Base-by-base conservation (phyloP, 2,113 vertebrate genomes). In the Maccullochella peelii region DNA sequence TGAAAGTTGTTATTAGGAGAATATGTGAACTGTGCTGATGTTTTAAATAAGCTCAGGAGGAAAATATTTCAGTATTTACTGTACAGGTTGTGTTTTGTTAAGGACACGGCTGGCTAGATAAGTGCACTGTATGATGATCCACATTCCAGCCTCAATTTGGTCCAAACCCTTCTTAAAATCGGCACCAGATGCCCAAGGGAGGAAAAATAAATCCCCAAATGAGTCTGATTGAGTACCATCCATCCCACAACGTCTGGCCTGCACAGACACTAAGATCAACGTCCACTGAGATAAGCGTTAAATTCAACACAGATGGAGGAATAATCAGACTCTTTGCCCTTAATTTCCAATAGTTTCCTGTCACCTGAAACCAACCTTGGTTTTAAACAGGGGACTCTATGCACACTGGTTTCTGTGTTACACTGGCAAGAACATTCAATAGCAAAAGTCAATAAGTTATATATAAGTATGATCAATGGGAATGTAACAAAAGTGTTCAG, bases 291-390 rank as follows among this genome's bases (percentile, higher is more conserved):
- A 94, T 93, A 93, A 89, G 88, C 68, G 71, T 84, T 86, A 91
- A 94, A 95, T 89, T 86, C 85, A 89, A 93, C 84, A 85, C 94
- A 95, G 94, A 95, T 95, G 94, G 92, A 80, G 84, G 80, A 88
- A 90, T 88, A 89, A 92, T 94, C 89, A 91, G 69, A 85, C 80
- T 77, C 27, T 79, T 88, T 86, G 63, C 73, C 82, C 78, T 84
- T 86, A 80, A 90, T 93, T 92, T 93, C 75, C 66, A 85, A 90
- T 80, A 54, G 83, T 88, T 94, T 95, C 87, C 93, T 89, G 91
- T 88, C 84, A 91, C 82, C 81, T 79, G 85, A 92, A 85, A 87
- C 83, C 72, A 59, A 59, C 58, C 83, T 63, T 49, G 78, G 30
- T 61, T 82, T 80, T 66, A 84, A 88, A 87, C 23, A 67, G 66